A percentile compares a stretch with the other conserved stretches of the same genome.
Conservation (phyloP, 2,888 invertebrate species). For the Bembecia ichneumoniformis region DNA sequence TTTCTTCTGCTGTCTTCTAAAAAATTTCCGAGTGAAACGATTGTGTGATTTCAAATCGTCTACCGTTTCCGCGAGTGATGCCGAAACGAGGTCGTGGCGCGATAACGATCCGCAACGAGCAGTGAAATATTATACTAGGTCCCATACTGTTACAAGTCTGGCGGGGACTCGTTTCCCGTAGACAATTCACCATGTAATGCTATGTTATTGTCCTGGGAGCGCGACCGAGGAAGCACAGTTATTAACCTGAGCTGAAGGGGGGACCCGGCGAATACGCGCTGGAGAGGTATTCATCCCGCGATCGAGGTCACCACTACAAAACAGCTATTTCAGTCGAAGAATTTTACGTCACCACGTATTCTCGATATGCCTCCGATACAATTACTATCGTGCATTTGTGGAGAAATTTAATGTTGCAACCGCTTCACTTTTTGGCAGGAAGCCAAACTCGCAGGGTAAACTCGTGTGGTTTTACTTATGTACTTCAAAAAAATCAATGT, state of each 20-base stretch:
- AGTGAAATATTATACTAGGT: constrained; percentile 22
- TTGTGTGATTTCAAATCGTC: neutral
- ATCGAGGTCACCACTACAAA: constrained; percentile 38
- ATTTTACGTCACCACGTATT: constrained; percentile 5
- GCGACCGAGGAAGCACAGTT: constrained; percentile 27
- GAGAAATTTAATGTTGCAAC: constrained; percentile 7
- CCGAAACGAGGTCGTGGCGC: constrained; percentile 52
- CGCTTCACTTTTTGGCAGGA: constrained; percentile 6
- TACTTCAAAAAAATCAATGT: neutral
- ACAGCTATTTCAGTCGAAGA: constrained; percentile 19
- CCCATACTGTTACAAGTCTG: constrained; percentile 11
- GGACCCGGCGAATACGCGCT: constrained; percentile 29
- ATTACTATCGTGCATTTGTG: constrained; percentile 9
- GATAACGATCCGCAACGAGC: constrained; percentile 55
- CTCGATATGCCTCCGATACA: constrained; percentile 5
- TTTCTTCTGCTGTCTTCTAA: too few relatives aligned
- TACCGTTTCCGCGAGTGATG: constrained; percentile 46
- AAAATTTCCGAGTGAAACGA: too few relatives aligned
- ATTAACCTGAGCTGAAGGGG: constrained; percentile 42
- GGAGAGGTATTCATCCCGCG: constrained; percentile 17
- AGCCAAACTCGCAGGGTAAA: constrained; percentile 3
- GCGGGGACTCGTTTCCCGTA: constrained; percentile 19
- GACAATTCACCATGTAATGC: constrained; percentile 27
- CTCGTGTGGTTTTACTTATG: constrained; percentile 3
- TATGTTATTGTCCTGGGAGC: constrained; percentile 16